phyloP scores from a whole-genome alignment of 2,888 invertebrate genomes.

The Drosophila picticornis region DNA sequence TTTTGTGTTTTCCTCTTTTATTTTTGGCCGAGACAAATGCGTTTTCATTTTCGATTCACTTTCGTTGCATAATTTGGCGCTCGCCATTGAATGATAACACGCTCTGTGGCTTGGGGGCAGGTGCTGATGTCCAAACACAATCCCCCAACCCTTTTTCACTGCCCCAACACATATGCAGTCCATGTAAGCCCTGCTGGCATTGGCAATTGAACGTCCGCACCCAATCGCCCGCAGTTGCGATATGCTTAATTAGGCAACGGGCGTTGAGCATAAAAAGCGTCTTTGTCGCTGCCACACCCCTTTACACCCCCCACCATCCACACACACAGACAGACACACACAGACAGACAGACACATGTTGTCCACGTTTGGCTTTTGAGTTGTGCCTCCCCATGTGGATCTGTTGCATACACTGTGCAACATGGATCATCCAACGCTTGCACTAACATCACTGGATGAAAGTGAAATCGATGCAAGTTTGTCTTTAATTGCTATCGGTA shows the following conservation, averaged over 20 bases:
- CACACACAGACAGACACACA: slow-evolving; percentile 7
- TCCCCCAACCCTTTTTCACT: neutral
- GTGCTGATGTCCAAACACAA: neutral
- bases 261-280: slow-evolving; percentile 75
- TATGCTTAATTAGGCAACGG: slow-evolving; percentile 79
- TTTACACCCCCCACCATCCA: neutral
- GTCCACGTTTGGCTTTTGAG: slow-evolving; percentile 67
- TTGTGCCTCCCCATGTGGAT: slow-evolving; percentile 61
- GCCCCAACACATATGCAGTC: too few species aligned
- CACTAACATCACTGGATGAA: neutral
- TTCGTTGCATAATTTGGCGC: neutral
- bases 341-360: slow-evolving; percentile 60
- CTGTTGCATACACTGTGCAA: slow-evolving; percentile 54
- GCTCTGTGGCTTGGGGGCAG: too few species aligned
- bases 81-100: too few species aligned
- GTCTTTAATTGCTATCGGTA: neutral
- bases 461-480: neutral
- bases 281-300: slow-evolving; percentile 77
- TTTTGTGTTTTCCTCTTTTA: neutral
- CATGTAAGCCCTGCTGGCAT: neutral
- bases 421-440: slow-evolving; percentile 24
- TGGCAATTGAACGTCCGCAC: slow-evolving; percentile 27
- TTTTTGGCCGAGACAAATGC: neutral
- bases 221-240: slow-evolving; percentile 59
- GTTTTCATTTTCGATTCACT: neutral